Base-by-base conservation (phyloP, 2,797 vertebrate genomes). In the Pogoniulus pusillus region DNA sequence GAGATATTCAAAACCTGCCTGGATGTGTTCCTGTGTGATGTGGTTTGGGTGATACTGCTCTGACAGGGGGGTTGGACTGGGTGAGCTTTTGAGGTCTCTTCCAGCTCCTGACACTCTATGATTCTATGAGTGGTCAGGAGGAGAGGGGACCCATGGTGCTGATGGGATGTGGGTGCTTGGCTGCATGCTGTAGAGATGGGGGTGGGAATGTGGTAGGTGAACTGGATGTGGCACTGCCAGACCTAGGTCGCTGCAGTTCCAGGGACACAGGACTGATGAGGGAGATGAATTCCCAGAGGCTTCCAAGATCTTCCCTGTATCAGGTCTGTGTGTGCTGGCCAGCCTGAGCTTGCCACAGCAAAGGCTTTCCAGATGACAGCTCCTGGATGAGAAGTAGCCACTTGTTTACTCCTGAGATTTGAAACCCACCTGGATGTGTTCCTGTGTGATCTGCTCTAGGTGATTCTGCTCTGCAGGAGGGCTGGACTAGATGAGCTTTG, bases 301-400 rank as follows among this genome's bases (percentile, higher is more conserved):
- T 45, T 15, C 80, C 6, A 1, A 11, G 26, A 6, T 7, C 74
- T 51, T 75, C 51, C 49, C 60, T 45, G 63, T 32, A 2, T 2
- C 0, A 4, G 26, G 1, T 45, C 71, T 2, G 0, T 0, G 5
- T 9, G 16, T 17, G 7, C 45, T 0, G 1, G 8, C 4, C 1
- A 6, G 30, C 22, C 45, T 13, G 7, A 1, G 51, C 17, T 58
- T 29, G 59, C 60, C 4, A 0, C 0, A 4, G 59, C 24, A n/a
- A 70, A 37, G 37, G 26, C 26, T 85, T 29, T 41, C 59, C 30
- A 19, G 32, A 20, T 30, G 19, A 16, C 1, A 6, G 75, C 32
- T 64, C 20, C 17, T 1, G 70, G 49, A 9, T 0, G 24, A 14
- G 64, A 29, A 84, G 55, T 18, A 39, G 53, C 62, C 27, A 4